These are phyloP conservation scores for Brachypterus glaber DNA, from an alignment of 2,888 invertebrate species.

Conservation along the genomic window DNA sequence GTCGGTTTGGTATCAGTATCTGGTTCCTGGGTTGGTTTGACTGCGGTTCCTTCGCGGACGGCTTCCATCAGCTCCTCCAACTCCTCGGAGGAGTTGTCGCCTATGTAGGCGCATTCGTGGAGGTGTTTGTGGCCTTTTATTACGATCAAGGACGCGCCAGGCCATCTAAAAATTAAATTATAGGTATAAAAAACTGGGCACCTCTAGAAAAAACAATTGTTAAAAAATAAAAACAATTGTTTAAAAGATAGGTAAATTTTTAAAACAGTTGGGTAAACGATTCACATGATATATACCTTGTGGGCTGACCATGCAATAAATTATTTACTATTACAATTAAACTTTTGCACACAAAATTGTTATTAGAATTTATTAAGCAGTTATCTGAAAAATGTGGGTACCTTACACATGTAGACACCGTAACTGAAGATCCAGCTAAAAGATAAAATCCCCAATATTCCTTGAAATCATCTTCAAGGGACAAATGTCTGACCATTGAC, in stretches of 20 bases:
- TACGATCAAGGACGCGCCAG: slow-evolving; percentile 66
- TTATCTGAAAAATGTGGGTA: slow-evolving; percentile 29
- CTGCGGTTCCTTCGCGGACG: slow-evolving; percentile 30
- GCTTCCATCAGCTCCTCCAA: slow-evolving; percentile 48
- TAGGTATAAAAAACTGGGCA: too few relatives aligned
- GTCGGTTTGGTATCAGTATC: slow-evolving; percentile 22
- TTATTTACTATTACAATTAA: too few relatives aligned
- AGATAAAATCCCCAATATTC: slow-evolving; percentile 79
- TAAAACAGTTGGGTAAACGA: too few relatives aligned
- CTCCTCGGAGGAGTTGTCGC: slow-evolving; percentile 71
- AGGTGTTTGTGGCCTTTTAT: slow-evolving; percentile 68
- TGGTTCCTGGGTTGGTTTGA: slow-evolving; percentile 24
- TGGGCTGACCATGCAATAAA: too few relatives aligned
- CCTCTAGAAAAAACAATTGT: too few relatives aligned
- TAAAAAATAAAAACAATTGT: too few relatives aligned
- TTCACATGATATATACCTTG: too few relatives aligned
- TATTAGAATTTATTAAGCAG: neutral
- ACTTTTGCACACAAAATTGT: too few relatives aligned
- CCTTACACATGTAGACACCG: slow-evolving; percentile 68
- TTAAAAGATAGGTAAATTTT: too few relatives aligned
- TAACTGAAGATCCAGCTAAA: slow-evolving; percentile 61
- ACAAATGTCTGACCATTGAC: slow-evolving; percentile 60
- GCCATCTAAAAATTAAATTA: slow-evolving; percentile 52
- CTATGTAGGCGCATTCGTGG: slow-evolving; percentile 71
- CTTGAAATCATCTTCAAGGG: slow-evolving; percentile 69